Conservation (phyloP, 2,113 vertebrate species). For the Pseudopipra pipra region DNA sequence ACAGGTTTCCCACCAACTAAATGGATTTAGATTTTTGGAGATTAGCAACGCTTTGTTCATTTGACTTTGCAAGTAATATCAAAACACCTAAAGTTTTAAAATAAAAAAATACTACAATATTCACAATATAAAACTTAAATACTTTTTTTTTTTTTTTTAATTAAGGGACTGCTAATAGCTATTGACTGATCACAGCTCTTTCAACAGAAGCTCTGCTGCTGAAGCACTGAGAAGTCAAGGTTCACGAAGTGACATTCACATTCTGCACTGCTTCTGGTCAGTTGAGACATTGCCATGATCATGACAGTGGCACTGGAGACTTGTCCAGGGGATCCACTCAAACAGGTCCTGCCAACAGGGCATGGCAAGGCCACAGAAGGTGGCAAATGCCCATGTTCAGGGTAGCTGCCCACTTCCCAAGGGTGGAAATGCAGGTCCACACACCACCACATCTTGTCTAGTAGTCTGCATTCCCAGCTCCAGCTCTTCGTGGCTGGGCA, state of each 20-base stretch:
- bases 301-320: background rate
- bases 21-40: background rate
- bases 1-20: background rate
- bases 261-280: background rate
- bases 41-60: conserved; percentile 4
- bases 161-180: conserved; percentile 10
- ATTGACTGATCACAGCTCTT: conserved; percentile 9
- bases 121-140: conserved; percentile 64
- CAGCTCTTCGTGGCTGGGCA: background rate
- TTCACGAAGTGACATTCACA: background rate
- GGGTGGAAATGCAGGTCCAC: background rate
- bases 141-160: background rate
- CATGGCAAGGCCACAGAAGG: background rate
- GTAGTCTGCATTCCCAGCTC: background rate
- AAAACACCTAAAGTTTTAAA: conserved; percentile 32
- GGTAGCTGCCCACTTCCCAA: background rate
- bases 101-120: conserved; percentile 59
- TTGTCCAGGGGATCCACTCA: background rate
- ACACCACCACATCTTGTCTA: background rate
- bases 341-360: background rate
- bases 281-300: background rate
- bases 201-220: conserved; percentile 19
- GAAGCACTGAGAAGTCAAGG: conserved; percentile 9
- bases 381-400: background rate
- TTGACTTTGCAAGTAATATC: conserved; percentile 13